Conservation (phyloP, 1,140 invertebrate genomes). For the Pogonomyrmex barbatus region DNA sequence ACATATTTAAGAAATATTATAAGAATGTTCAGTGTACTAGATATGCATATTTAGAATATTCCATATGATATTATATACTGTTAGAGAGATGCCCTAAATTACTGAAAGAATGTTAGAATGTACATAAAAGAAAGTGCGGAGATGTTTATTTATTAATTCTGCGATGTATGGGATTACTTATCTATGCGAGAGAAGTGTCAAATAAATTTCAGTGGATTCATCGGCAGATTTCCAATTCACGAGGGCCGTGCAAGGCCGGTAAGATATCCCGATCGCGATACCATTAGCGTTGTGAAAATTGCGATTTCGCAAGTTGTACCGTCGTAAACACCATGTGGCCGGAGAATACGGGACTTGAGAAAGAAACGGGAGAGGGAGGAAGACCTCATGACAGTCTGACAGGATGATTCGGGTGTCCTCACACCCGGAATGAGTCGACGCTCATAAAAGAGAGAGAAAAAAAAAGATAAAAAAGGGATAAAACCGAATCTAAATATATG, state of each 20-base stretch:
- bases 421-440: slow-evolving; percentile 4
- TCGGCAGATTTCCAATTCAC: slow-evolving; percentile 15
- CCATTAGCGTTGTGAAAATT: slow-evolving; percentile 25
- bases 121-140: slow-evolving; percentile 19
- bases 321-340: slow-evolving; percentile 10
- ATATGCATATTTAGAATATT: no score
- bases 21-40: no score
- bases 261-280: not conserved
- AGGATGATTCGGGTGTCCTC: slow-evolving; percentile 14
- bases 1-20: no score
- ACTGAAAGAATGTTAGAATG: slow-evolving; percentile 2
- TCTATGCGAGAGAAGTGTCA: slow-evolving; percentile 23
- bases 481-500: slow-evolving; percentile 51
- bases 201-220: not conserved
- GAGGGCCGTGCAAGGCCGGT: not conserved
- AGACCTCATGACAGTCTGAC: not conserved
- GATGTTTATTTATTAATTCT: slow-evolving; percentile 13
- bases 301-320: slow-evolving; percentile 4
- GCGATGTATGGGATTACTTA: slow-evolving; percentile 6
- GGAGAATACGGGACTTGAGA: not conserved
- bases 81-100: not conserved
- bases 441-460: not conserved
- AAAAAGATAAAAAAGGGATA: not conserved
- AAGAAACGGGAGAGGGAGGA: not conserved
- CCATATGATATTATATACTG: no score